A percentile compares a stretch with the other conserved stretches of the same genome.
These are phyloP conservation scores for Bucco capensis DNA, from an alignment of 2,113 vertebrate species.

Conservation along the genomic window DNA sequence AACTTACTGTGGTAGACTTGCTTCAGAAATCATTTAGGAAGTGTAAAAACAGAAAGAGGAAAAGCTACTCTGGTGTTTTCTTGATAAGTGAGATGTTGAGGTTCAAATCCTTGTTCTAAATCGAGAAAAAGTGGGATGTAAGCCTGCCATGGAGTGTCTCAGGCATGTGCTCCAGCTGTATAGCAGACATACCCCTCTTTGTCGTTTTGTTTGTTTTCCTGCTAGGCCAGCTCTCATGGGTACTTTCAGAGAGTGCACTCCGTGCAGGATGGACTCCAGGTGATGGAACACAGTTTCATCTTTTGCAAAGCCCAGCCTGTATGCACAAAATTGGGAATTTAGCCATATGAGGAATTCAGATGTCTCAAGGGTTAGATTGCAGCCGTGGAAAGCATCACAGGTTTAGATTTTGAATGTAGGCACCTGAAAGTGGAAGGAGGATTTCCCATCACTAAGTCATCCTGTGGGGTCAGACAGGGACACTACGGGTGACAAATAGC, in stretches of 20 bases:
- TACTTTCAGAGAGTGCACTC: background rate
- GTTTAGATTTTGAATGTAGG: background rate
- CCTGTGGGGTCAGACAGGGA: background rate
- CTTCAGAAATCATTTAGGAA: background rate
- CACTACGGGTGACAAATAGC: background rate
- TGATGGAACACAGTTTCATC: background rate
- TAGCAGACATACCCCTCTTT: background rate
- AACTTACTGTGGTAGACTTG: background rate
- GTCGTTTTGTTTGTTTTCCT: background rate
- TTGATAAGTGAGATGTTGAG: background rate
- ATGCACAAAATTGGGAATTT: accelerated
- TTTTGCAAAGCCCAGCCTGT: background rate
- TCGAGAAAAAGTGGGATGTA: background rate
- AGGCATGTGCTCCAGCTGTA: background rate
- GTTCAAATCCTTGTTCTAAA: background rate
- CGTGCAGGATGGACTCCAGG: background rate
- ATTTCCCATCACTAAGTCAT: background rate
- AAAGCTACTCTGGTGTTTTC: background rate
- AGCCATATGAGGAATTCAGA: background rate
- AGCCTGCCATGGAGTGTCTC: background rate
- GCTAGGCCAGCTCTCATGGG: background rate
- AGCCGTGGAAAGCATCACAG: background rate
- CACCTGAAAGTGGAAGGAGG: background rate
- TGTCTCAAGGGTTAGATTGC: background rate
- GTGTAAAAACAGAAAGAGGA: background rate